These are phyloP conservation scores for Gadus macrocephalus DNA, from an alignment of 2,113 vertebrate genomes.

Conservation along the genomic window DNA sequence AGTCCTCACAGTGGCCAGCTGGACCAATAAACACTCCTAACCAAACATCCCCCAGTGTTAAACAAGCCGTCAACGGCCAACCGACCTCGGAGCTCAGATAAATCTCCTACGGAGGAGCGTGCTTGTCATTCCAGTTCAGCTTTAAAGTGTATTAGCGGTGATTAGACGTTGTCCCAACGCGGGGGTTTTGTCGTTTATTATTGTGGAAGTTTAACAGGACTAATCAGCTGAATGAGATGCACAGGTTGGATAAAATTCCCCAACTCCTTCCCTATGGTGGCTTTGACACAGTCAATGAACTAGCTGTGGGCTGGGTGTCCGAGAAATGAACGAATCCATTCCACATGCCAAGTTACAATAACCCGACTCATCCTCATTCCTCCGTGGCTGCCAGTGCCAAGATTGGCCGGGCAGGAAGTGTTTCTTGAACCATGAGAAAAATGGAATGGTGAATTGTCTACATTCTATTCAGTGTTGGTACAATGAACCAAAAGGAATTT, in stretches of 20 bases:
- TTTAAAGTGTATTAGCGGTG: constrained; percentile 4
- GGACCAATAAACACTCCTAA: constrained; percentile 43
- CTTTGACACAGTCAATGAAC: neutral
- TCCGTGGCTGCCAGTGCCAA: neutral
- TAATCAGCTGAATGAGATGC: neutral
- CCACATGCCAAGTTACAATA: neutral
- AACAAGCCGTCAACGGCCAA: constrained; percentile 38
- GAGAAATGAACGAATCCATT: neutral
- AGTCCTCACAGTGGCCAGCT: constrained; percentile 26
- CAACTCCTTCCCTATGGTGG: neutral
- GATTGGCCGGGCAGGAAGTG: constrained; percentile 26
- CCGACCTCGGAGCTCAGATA: constrained; percentile 14
- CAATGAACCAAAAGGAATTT: neutral
- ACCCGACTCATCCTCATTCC: neutral
- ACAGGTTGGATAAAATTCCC: neutral
- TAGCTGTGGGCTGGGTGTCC: neutral
- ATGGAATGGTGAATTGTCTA: neutral
- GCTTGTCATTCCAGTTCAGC: constrained; percentile 4
- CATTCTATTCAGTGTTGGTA: no score
- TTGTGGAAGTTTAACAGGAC: neutral
- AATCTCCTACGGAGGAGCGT: constrained; percentile 22
- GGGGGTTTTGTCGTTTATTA: neutral
- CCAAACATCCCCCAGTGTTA: constrained; percentile 45
- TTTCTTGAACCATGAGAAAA: neutral
- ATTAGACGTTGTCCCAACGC: neutral